Evolutionary conservation across 1,140 invertebrate species (phyloP), one percentile per base, ranked within the genome.

Genomic region (Pinna nobilis): DNA sequence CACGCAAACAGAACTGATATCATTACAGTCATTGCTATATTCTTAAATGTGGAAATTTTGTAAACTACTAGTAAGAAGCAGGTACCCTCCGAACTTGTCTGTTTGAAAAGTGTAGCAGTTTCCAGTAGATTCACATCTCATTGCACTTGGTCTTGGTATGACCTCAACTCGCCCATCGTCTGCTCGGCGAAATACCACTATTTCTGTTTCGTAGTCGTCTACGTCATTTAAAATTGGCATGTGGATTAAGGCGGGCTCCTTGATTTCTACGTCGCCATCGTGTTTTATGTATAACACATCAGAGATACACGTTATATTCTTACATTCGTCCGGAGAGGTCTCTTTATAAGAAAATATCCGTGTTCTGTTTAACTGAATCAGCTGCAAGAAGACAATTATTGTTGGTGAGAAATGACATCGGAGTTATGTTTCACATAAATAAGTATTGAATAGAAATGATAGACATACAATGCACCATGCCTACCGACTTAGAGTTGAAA

Each of bases 341-440:
- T 80, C 79, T 32, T 80, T 80, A 50, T 80, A 80, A 23, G 68
- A 73, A 70, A 77, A 71, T 76, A 80, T 80, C 4, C 79, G 51
- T 15, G 30, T 37, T 50, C 79, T 59, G 61, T 80, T 77, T 0
- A 80, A 49, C 50, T 76, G 70, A 18, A 80, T 74, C 0, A 80
- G 33, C 79, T 80, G 70, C 7, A 70, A 67, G 5, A 47, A 47
- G 7, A 18, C 18, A 35, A 59, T 11, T 20, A 39, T 41, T 9
- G 1, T 4, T 44, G 2, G 7, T 25, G 11, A 13, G 20, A 39
- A 1, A 20, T 37, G 11, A 51, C 49, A 51, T 6, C 49, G 7
- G 15, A 44, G 7, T 18, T 18, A 7, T 44, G 7, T 9, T 44
- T 44, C 7, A 9, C 39, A 44, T 44, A 51, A 20, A 20, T 51